Evolutionary conservation across 2,797 vertebrate species (phyloP).

Genomic region (Helicolenus hilgendorfi): DNA sequence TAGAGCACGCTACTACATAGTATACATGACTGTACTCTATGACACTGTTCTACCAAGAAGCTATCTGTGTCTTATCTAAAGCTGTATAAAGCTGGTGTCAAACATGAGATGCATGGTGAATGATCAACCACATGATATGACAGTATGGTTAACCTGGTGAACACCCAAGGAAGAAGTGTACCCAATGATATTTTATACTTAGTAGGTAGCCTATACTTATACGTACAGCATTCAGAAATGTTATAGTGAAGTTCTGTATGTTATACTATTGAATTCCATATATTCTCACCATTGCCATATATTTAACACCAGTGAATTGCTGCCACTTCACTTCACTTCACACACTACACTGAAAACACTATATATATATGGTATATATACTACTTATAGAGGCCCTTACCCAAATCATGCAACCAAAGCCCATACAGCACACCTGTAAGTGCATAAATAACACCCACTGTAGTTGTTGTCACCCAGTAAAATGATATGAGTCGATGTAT

Average conservation of each 20-base stretch:
- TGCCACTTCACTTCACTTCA: too few relatives aligned
- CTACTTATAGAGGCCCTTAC: not conserved
- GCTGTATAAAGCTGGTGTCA: slow-evolving; percentile 65
- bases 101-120: slow-evolving; percentile 70
- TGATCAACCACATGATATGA: slow-evolving; percentile 68
- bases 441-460: not conserved
- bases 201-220: too few relatives aligned
- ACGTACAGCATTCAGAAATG: not conserved
- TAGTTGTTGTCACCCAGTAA: not conserved
- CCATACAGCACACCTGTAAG: not conserved
- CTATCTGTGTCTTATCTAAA: slow-evolving; percentile 69
- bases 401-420: not conserved
- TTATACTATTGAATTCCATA: not conserved
- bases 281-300: not conserved
- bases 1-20: not conserved
- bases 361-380: not conserved
- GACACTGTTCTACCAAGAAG: slow-evolving; percentile 39
- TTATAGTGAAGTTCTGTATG: not conserved
- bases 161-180: not conserved
- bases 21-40: slow-evolving; percentile 15
- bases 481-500: not conserved
- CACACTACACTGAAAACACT: not conserved
- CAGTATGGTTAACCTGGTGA: slow-evolving; percentile 32
- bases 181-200: not conserved
- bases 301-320: not conserved